Base-by-base conservation (phyloP, 2,797 vertebrate species). In the Poecilia gillii region DNA sequence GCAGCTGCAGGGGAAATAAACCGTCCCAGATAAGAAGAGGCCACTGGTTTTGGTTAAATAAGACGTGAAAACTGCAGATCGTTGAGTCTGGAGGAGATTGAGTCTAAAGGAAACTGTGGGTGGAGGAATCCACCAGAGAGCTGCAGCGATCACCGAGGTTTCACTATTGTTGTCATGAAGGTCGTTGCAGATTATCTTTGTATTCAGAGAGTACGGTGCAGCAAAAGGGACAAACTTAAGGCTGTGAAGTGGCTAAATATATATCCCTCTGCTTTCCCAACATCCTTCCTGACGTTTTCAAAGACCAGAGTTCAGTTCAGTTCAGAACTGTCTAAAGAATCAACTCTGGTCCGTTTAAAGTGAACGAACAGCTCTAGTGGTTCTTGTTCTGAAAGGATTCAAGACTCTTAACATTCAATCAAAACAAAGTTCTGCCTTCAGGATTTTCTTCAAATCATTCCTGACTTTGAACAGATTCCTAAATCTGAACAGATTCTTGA, bases 141-240 rank as follows among this genome's bases (percentile, higher is more conserved):
- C 64, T 41, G 64, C 20, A 25, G 64, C 18, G 11, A 66, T 23
- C 36, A 11, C 18, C 9, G 25, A 28, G n/a, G 68, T 9, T 72
- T 72, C 68, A 72, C 25, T 16, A 28, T 72, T 45, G 68, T 45
- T 46, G n/a, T 72, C 25, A 46, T 72, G 68, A 28, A 72, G 68
- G 68, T 72, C 43, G 13, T 28, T 70, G 13, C 2, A 28, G 12
- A 72, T 28, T 72, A 72, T 46, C 1, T 39, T 8, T 33, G 31
- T 49, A 73, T 51, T 53, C 33, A 53, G 8, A 53, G 4, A 28
- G 20, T 73, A 73, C 31, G 20, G 72, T 23, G 31, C 31, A 53
- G 47, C 16, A 36, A 51, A 53, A 73, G 72, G 47, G 72, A 51
- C 47, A 73, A 73, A 53, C 53, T 73, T 39, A 36, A n/a, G 46